A percentile compares a stretch with the other conserved stretches of the same genome.
Conservation (phyloP, 2,888 invertebrate genomes). For the Agrypnus murinus region DNA sequence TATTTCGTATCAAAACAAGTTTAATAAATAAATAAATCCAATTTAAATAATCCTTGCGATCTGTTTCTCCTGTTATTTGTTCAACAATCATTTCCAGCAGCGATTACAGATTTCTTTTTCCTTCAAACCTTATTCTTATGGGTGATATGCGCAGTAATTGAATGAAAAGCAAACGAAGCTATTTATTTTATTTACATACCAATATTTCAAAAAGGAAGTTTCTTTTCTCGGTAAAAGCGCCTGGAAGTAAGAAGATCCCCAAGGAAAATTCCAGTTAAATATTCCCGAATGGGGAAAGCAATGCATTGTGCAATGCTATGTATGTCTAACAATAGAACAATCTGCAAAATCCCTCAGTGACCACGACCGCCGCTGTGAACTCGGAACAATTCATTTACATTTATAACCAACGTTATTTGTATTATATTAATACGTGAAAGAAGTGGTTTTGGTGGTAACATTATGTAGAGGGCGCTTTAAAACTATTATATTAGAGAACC, state of each 20-base stretch:
- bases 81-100: too few species aligned
- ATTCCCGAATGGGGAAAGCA: slow-evolving; percentile 38
- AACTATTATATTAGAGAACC: background rate
- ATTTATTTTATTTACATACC: too few species aligned
- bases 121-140: too few species aligned
- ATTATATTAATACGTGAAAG: slow-evolving; percentile 23
- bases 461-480: background rate
- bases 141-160: too few species aligned
- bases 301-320: slow-evolving; percentile 40
- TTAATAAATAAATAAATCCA: too few species aligned
- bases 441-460: slow-evolving; percentile 2
- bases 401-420: slow-evolving; percentile 27
- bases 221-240: slow-evolving; percentile 25
- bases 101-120: too few species aligned
- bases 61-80: too few species aligned
- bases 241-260: slow-evolving; percentile 38
- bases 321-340: slow-evolving; percentile 49
- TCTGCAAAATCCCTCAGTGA: slow-evolving; percentile 42
- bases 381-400: slow-evolving; percentile 40
- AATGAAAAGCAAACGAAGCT: too few species aligned
- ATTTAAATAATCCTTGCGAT: too few species aligned
- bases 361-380: slow-evolving; percentile 29
- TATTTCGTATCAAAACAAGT: too few species aligned
- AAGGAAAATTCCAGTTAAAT: slow-evolving; percentile 39
- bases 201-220: slow-evolving; percentile 1